Percentiles rank a stretch among this genome's conserved stretches.
Conservation (phyloP, 2,888 invertebrate species). For the Magallana nippona region DNA sequence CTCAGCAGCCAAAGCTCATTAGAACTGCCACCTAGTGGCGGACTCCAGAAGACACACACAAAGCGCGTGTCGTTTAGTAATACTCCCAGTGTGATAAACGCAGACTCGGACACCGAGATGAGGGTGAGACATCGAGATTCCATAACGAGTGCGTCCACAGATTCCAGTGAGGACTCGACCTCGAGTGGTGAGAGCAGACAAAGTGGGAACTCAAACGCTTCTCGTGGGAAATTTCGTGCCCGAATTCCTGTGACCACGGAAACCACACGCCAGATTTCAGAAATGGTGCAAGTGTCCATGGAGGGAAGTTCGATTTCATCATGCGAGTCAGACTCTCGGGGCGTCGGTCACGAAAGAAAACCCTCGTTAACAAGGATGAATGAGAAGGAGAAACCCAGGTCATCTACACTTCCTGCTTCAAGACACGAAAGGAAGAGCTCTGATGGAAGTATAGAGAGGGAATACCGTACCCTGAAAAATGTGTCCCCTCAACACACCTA, state of each 20-base stretch:
- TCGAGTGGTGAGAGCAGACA: conserved; percentile 72
- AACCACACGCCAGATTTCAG: conserved; percentile 73
- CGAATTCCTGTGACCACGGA: conserved; percentile 75
- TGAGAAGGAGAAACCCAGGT: conserved; percentile 66
- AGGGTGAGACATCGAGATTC: conserved; percentile 71
- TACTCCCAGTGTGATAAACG: conserved; percentile 73
- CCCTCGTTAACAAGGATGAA: conserved; percentile 53
- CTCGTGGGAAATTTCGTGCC: conserved; percentile 69
- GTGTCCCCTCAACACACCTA: conserved; percentile 45
- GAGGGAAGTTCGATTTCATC: conserved; percentile 63
- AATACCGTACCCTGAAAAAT: conserved; percentile 46
- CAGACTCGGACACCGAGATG: conserved; percentile 67
- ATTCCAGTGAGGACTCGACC: conserved; percentile 74
- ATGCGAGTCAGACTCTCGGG: conserved; percentile 51
- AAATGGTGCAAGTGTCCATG: conserved; percentile 72
- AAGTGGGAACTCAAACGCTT: conserved; percentile 57
- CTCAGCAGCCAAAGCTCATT: conserved; percentile 54
- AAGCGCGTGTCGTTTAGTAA: conserved; percentile 76
- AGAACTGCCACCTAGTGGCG: conserved; percentile 47
- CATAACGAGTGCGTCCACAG: conserved; percentile 74
- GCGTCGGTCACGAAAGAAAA: conserved; percentile 59
- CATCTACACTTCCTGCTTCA: conserved; percentile 52
- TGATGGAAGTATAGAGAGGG: conserved; percentile 54
- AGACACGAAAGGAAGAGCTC: conserved; percentile 57
- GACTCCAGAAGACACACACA: conserved; percentile 67